Base-by-base conservation (phyloP, 2,888 invertebrate species). In the Calameuta filiformis region DNA sequence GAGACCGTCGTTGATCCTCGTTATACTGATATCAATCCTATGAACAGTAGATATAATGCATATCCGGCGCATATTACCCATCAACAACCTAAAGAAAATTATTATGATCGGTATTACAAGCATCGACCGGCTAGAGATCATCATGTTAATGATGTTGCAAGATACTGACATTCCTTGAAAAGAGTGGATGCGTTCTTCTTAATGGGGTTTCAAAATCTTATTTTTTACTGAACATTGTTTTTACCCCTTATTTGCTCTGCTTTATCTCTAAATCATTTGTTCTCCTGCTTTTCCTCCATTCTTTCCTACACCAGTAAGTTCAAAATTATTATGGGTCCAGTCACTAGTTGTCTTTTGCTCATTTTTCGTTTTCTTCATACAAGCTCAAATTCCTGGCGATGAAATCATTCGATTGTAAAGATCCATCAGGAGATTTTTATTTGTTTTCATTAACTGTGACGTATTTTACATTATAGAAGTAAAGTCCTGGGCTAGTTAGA, bases 51-150 rank as follows among this genome's bases (percentile, higher is more conserved):
- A 30, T 71, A 71, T 30, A 34, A 31, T 71, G 31, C 30, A 3
- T 31, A 71, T 71, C 40, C 40, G 4, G 40, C 6, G 15, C 40
- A 56, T 23, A 23, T 56, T 15, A 30, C 4, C 31, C 71, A 87
- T 71, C 87, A 88, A 77, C 84, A 87, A 12, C 73, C 87, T 56
- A 91, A 91, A 79, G 91, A 91, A 76, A 91, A 90, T 78, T 91
- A 91, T 80, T 91, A 91, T 81, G 91, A 91, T 79, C 88, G 91
- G 68, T 91, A 91, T 81, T 91, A 91, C 86, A 91, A 91, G 82
- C 89, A 90, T 78, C 86, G 91, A 75, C 89, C 90, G 1, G 81
- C 91, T 86, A 89, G 91, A 87, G 91, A 91, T 79, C 90, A 90
- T 76, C 90, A 90, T 76, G 84, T 84, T 35, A 56, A 56, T 23